Evolutionary conservation across 2,888 invertebrate genomes (phyloP), one percentile per base, ranked within the genome.

Genomic region (Drosophila buzzatii): DNA sequence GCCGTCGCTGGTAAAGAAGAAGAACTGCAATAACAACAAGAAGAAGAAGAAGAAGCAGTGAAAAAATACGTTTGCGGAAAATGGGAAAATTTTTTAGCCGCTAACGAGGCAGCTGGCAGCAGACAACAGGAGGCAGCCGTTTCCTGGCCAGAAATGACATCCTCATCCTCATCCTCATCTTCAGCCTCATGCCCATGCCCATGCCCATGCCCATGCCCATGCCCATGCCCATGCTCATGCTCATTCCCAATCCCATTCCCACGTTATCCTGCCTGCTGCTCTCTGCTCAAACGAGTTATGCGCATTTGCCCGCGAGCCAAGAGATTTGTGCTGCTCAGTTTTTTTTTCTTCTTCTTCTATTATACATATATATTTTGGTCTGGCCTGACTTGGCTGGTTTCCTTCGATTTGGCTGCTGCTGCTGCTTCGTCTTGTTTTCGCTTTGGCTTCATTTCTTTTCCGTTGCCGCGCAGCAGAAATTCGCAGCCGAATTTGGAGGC

Each of bases 291-390:
- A 83, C 83, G 86, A 83, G 83, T 83, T 83, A 79, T 83, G 83
- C 73, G 73, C 79, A 65, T 81, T 85, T 83, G 83, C 67, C 85
- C 83, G 72, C 79, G 59, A 79, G 83, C 81, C 72, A 35, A 70
- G 67, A 85, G 81, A 82, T 82, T 85, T 74, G 83, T 65, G 79
- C 70, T 79, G 83, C 76, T 82, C 82, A 73, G 58, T 76, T 71
- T 64, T 58, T 35, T 10, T 2, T 16, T n/a, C 27, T 1, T 37
- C 5, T 14, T 14, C 4, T 14, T 5, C 10, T n/a, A 1, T 9
- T 27, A 16, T 23, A 23, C n/a, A n/a, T 31, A 47, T 31, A 31
- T 47, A 7, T 47, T 9, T 39, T 27, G 33, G 51, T 53, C 39
- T 53, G 37, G 55, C 37, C 37, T 37, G 16, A 16, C 52, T 64